Conservation (phyloP, 2,797 vertebrate species). For the Hydrocynus forskahlii region DNA sequence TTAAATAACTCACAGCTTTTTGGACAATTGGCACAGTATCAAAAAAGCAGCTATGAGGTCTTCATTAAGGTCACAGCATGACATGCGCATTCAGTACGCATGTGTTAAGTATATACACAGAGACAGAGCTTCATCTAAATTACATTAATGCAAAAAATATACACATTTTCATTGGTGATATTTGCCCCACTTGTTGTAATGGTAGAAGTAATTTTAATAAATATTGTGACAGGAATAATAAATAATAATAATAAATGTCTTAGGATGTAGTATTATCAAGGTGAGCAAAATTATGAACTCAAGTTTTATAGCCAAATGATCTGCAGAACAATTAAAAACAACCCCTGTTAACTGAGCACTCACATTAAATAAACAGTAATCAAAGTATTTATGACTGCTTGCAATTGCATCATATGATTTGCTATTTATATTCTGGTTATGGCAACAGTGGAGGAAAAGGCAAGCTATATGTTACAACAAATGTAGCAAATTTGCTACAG, state of each 20-base stretch:
- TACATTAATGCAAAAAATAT: conserved; percentile 18
- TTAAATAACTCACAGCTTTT: conserved; percentile 64
- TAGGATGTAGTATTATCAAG: not conserved
- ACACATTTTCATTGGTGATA: conserved; percentile 5
- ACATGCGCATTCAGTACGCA: conserved; percentile 27
- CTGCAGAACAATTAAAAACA: conserved; percentile 44
- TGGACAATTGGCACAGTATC: conserved; percentile 54
- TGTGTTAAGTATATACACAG: conserved; percentile 26
- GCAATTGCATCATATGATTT: conserved; percentile 26
- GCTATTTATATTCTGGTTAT: conserved; percentile 28
- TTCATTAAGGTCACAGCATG: conserved; percentile 44
- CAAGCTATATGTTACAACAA: conserved; percentile 59
- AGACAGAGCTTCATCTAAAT: conserved; percentile 17
- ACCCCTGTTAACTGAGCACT: conserved; percentile 11
- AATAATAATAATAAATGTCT: conserved; percentile 15
- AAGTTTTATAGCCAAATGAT: conserved; percentile 45
- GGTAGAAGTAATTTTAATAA: conserved; percentile 4
- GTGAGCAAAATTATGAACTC: conserved; percentile 23
- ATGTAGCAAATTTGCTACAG: conserved; percentile 68
- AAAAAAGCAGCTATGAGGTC: conserved; percentile 52
- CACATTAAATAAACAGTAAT: conserved; percentile 43
- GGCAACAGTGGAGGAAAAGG: conserved; percentile 40
- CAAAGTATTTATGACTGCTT: conserved; percentile 40
- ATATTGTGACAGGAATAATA: conserved; percentile 13
- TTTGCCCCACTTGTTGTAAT: not conserved